Percentiles rank a stretch among this genome's conserved stretches.
Conservation (phyloP, 1,140 invertebrate genomes). For the Eulimnadia texana region DNA sequence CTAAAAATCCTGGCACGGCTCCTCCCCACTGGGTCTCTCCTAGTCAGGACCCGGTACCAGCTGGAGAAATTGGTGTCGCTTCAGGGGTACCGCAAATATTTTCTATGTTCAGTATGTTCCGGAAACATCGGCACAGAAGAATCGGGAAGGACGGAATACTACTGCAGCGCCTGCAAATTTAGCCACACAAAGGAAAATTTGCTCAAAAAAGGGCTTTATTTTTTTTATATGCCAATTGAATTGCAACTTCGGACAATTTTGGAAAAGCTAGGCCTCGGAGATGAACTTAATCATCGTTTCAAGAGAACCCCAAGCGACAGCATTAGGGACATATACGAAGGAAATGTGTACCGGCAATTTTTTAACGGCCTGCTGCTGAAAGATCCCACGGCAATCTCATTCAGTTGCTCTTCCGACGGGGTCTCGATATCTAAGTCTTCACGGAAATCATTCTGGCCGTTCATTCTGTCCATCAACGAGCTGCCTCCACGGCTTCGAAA, state of each 20-base stretch:
- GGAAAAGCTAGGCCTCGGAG: neutral
- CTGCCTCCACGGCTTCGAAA: neutral
- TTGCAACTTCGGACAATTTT: neutral
- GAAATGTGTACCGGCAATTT: neutral
- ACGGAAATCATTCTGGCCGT: neutral
- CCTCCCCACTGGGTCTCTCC: too few species aligned
- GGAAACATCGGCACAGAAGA: too few species aligned
- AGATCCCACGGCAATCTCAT: neutral
- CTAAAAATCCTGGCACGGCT: too few species aligned
- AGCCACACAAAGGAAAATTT: too few species aligned
- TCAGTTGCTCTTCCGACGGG: neutral
- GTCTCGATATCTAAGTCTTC: neutral
- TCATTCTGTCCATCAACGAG: neutral
- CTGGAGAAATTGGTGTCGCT: too few species aligned
- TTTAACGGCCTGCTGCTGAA: neutral
- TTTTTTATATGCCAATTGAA: too few species aligned
- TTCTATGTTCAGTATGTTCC: too few species aligned
- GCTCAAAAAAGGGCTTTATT: too few species aligned
- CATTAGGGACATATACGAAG: neutral
- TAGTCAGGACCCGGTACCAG: too few species aligned
- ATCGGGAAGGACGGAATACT: too few species aligned
- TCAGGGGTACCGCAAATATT: too few species aligned
- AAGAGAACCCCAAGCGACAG: neutral
- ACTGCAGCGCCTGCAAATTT: too few species aligned
- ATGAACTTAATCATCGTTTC: neutral